phyloP scores from a whole-genome alignment of 2,888 invertebrate genomes.

The Sinotaia quadrata region DNA sequence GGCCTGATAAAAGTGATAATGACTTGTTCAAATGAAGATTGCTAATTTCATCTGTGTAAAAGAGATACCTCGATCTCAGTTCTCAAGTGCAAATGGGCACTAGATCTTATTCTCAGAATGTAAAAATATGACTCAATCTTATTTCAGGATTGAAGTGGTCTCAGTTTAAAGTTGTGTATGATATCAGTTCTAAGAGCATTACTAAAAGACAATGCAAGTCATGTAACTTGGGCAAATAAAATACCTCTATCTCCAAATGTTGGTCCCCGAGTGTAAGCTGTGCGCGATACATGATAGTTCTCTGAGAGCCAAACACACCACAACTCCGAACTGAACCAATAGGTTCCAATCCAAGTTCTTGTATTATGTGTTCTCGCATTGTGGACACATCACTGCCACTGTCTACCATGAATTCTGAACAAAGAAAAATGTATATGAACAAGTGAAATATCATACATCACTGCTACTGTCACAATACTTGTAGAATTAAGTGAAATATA shows the following conservation, averaged over 20 bases:
- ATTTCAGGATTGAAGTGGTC: too few relatives aligned
- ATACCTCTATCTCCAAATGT: constrained; percentile 63
- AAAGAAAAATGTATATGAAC: neutral
- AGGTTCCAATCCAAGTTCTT: constrained; percentile 57
- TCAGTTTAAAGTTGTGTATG: too few relatives aligned
- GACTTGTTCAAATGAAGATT: too few relatives aligned
- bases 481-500: constrained; percentile 6
- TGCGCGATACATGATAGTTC: constrained; percentile 62
- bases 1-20: too few relatives aligned
- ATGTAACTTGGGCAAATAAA: too few relatives aligned
- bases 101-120: too few relatives aligned
- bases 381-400: constrained; percentile 69
- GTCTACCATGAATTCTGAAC: constrained; percentile 68
- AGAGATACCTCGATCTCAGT: too few relatives aligned
- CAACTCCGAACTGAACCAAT: constrained; percentile 62
- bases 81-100: too few relatives aligned
- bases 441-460: neutral
- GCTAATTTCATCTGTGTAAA: too few relatives aligned
- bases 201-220: too few relatives aligned
- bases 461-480: neutral
- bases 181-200: too few relatives aligned
- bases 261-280: constrained; percentile 57
- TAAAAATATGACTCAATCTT: too few relatives aligned
- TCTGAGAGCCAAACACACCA: constrained; percentile 63
- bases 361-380: constrained; percentile 56